phyloP scores from a whole-genome alignment of 35 echinoderm and acorn worm genomes.

The Holothuria glaberrima region DNA sequence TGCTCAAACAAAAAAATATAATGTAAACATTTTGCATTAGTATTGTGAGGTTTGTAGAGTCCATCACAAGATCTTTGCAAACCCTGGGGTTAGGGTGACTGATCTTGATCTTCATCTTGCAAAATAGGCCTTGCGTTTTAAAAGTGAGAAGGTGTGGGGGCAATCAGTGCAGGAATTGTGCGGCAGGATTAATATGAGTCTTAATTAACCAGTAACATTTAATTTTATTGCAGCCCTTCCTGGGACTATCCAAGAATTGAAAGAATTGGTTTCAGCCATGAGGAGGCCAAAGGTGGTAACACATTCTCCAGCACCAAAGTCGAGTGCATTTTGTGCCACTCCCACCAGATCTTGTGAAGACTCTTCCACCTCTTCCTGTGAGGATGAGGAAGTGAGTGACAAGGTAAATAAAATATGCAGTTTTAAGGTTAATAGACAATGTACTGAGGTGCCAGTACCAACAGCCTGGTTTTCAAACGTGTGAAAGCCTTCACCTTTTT shows the following conservation, averaged over 20 bases:
- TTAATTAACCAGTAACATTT: not conserved
- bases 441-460: not conserved
- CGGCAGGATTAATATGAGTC: not conserved
- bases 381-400: not conserved
- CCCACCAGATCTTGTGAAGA: not conserved
- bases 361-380: not conserved
- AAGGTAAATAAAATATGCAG: not conserved
- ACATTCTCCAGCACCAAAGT: not conserved
- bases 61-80: no score
- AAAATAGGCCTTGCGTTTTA: not conserved
- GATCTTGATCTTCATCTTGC: not conserved
- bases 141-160: not conserved
- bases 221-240: conserved; percentile 17
- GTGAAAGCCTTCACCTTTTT: not conserved
- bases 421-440: not conserved
- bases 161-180: not conserved
- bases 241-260: not conserved
- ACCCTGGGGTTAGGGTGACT: no score
- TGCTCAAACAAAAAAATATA: no score
- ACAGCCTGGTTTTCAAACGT: not conserved
- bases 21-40: no score
- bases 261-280: not conserved
- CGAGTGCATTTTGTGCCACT: not conserved
- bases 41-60: no score
- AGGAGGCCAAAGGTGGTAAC: not conserved